Base-by-base conservation (phyloP, 2,888 invertebrate genomes). In the Embidobia sp. region DNA sequence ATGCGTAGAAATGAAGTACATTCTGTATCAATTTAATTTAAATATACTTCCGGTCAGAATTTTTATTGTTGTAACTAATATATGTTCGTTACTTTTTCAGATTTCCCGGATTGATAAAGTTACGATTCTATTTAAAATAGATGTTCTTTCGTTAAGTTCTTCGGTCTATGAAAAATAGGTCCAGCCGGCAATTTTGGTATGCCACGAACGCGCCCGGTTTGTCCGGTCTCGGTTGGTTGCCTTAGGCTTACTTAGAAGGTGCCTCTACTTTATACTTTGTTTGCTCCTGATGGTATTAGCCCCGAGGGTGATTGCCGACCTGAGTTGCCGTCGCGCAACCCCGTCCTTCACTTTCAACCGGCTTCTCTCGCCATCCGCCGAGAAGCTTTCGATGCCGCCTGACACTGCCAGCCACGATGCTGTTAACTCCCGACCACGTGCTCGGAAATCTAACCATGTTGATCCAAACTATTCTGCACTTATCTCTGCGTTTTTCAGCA, bases 281-380 rank as follows among this genome's bases (percentile, higher is more conserved):
- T 87, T 87, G 84, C 82, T 80, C 79, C 85, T 85, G 86, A 87
- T 87, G 84, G 86, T 84, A 87, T 87, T 86, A 87, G 82, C 85
- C 86, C 81, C 76, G 79, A 77, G 85, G 87, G 83, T 85, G 86
- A 87, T 86, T 86, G 84, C 83, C 81, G 79, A 82, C 79, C 82
- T 79, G 78, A 80, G 80, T 80, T 82, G 80, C 78, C 79, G 79
- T 78, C 67, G 78, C 61, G 77, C 72, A 31, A 11, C 33, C 35
- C 10, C 73, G 69, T 72, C 72, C 75, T 69, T 72, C 73, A 31
- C 73, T 69, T 64, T 77, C 64, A 66, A 70, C 63, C 13, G 57
- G 70, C 57, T 81, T 79, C 78, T 77, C 77, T 74, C 48, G 64
- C 53, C 42, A 22, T 64, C 77, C 76, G 75, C 78, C 77, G 70